Evolutionary conservation across 2,113 vertebrate species (phyloP).

Genomic region (Scytalopus superciliaris): DNA sequence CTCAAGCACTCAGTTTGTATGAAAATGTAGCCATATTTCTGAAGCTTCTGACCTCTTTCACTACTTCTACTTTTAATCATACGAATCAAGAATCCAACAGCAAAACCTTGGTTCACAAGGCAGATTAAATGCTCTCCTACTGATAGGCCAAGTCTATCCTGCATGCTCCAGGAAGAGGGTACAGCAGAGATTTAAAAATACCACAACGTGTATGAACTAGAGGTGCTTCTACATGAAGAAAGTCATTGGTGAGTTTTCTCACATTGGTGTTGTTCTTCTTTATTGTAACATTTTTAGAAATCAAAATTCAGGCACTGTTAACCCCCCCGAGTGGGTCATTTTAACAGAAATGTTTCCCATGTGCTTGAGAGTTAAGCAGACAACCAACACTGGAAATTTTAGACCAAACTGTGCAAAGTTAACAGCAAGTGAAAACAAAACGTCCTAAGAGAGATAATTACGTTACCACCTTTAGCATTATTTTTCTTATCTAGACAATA

Average conservation of each 20-base stretch:
- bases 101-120: not conserved
- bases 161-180: not conserved
- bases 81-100: not conserved
- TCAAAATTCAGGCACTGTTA: not conserved
- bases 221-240: not conserved
- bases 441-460: not conserved
- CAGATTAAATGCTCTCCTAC: not conserved
- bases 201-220: not conserved
- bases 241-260: not conserved
- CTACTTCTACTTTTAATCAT: not conserved
- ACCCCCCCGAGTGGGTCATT: not conserved
- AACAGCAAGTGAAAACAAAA: not conserved
- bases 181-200: not conserved
- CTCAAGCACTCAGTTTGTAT: not conserved
- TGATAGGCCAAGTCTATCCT: not conserved
- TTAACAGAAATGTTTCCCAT: not conserved
- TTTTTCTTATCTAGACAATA: not conserved
- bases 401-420: not conserved
- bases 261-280: not conserved
- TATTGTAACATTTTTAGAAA: not conserved
- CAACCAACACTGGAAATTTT: not conserved
- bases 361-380: not conserved
- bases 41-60: not conserved
- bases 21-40: not conserved
- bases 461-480: not conserved